These are phyloP conservation scores for Oikopleura albicans DNA, from an alignment of 23 tunicate genomes.

Conservation along the genomic window DNA sequence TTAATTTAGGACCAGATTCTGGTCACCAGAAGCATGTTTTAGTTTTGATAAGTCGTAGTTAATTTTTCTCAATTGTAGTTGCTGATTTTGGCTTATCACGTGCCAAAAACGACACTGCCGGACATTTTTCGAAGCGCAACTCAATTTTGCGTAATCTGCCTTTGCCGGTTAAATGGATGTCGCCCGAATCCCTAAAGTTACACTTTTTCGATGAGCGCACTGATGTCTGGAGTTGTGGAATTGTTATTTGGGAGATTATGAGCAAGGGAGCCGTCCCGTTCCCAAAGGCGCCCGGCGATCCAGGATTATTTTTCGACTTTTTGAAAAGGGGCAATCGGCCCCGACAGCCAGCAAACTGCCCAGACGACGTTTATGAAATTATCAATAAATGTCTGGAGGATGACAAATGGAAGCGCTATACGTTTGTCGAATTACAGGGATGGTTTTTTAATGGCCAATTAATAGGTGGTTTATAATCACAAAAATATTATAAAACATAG, in stretches of 20 bases:
- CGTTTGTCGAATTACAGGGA: background rate
- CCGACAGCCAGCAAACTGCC: background rate
- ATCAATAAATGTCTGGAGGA: background rate
- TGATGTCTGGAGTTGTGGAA: slow-evolving; percentile 16
- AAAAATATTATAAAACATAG: too few species aligned
- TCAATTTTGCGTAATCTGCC: background rate
- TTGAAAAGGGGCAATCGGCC: background rate
- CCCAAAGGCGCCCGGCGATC: background rate
- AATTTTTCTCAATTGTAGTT: background rate
- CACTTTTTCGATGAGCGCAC: background rate
- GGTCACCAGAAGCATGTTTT: background rate
- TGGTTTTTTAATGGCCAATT: too few species aligned
- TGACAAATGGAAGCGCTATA: background rate
- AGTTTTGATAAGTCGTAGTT: background rate
- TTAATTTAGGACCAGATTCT: background rate
- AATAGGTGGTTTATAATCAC: too few species aligned
- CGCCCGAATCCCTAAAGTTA: slow-evolving; percentile 11
- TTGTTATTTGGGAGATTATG: slow-evolving; percentile 2
- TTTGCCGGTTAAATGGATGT: slow-evolving; percentile 6
- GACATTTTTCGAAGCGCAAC: slow-evolving; percentile 9
- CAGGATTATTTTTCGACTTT: background rate
- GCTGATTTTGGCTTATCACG: slow-evolving; percentile 6
- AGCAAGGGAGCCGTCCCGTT: background rate
- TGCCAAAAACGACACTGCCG: background rate
- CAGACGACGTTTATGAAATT: background rate